Base-by-base conservation (phyloP, 2,797 vertebrate genomes). In the Sebastes wilsoni region DNA sequence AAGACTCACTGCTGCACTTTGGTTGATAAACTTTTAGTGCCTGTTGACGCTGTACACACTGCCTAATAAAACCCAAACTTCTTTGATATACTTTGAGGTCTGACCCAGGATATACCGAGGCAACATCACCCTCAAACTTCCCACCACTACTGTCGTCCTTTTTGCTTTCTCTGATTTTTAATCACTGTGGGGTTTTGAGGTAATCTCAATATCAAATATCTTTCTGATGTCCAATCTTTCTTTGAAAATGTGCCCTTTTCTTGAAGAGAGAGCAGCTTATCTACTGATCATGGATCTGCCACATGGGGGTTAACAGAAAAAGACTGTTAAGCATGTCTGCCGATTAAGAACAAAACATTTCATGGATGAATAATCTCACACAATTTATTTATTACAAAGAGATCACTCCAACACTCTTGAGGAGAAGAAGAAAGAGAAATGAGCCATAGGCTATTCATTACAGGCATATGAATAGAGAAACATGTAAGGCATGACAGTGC, bases 401-500 rank as follows among this genome's bases (percentile, higher is more conserved):
- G 38, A 86, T 72, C 36, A 38, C 23, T 55, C 18, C 52, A 36
- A 56, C 42, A 36, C 72, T 81, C 67, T 42, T 8, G 52, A 55
- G 28, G 42, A 61, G 60, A 46, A 76, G 32, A 72, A 77, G 49
- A 79, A 80, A 62, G 18, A 62, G 16, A 72, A 84, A 67, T 8
- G 18, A 64, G 82, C 7, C 27, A 36, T 75, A 42, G 13, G 13
- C 38, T 42, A 85, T 89, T 89, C 75, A 89, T 92, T 81, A 81
- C 49, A 38, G 54, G 34, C 6, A 16, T 75, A 36, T 81, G 83
- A 89, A 90, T 59, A 87, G 79, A 83, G 70, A 72, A 64, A 8
- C 75, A 59, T 84, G 87, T 82, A 72, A 79, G 65, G 55, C 79
- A 79, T 67, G 75, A 74, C 75, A 54, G 66, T 11, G 38, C 30